phyloP scores from a whole-genome alignment of 2,888 invertebrate genomes.

The Yponomeuta sedellus region DNA sequence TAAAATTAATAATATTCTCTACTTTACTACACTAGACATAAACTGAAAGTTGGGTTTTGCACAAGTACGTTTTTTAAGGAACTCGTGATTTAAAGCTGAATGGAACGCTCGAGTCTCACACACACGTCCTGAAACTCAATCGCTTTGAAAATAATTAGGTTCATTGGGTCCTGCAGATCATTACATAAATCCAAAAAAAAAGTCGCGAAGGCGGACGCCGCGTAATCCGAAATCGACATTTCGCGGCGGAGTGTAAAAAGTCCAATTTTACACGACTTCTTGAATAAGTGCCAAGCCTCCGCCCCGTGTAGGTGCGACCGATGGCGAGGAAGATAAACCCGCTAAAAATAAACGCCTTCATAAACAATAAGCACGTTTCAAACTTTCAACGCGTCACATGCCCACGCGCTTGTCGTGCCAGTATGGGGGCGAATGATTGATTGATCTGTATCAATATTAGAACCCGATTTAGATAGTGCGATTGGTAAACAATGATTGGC shows the following conservation, averaged over 20 bases:
- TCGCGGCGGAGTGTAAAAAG: slow-evolving; percentile 35
- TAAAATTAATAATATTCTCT: no score
- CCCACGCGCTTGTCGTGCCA: slow-evolving; percentile 35
- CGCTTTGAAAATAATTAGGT: neutral
- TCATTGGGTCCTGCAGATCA: neutral
- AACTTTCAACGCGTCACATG: slow-evolving; percentile 28
- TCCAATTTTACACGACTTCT: slow-evolving; percentile 67
- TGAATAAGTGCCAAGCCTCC: slow-evolving; percentile 62
- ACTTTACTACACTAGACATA: no score
- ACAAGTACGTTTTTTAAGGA: no score
- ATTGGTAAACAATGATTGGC: slow-evolving; percentile 14
- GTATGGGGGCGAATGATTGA: slow-evolving; percentile 14
- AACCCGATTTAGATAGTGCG: neutral
- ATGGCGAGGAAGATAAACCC: slow-evolving; percentile 70
- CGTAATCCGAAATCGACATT: slow-evolving; percentile 42
- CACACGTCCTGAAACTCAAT: no score
- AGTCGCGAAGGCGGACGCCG: slow-evolving; percentile 23
- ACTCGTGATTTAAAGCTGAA: no score
- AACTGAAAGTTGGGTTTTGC: no score
- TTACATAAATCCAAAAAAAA: slow-evolving; percentile 4
- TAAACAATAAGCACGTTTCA: slow-evolving; percentile 68
- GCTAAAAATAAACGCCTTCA: slow-evolving; percentile 62
- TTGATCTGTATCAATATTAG: slow-evolving; percentile 4
- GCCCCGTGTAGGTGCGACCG: slow-evolving; percentile 55
- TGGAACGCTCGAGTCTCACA: no score